Percentiles rank a stretch among this genome's conserved stretches.
Conservation (phyloP, 2,797 vertebrate genomes). For the Bothrops alternatus region DNA sequence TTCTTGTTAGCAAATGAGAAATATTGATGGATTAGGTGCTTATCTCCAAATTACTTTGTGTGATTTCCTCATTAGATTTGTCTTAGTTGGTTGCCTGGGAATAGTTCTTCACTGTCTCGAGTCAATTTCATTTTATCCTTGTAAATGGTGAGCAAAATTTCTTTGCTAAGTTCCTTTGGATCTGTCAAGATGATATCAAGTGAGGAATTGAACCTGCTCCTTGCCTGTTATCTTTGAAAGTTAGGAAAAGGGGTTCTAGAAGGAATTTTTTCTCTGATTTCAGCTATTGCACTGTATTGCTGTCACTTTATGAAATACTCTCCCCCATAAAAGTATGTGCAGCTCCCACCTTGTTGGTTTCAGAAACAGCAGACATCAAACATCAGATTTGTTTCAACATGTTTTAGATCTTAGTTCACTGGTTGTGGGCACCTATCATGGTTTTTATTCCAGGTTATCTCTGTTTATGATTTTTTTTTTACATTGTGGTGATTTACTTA, state of each 20-base stretch:
- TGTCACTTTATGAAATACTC: not conserved
- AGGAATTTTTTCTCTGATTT: not conserved
- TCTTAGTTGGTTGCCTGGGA: not conserved
- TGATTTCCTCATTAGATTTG: not conserved
- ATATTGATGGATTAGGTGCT: not conserved
- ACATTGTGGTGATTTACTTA: not conserved
- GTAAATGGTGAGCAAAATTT: not conserved
- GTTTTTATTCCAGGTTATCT: not conserved
- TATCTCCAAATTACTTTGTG: not conserved
- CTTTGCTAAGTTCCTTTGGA: not conserved
- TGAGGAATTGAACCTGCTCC: not conserved
- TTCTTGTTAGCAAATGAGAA: not conserved
- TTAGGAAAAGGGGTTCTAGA: not conserved
- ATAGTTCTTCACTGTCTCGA: not conserved
- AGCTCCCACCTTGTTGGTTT: not conserved
- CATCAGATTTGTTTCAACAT: not conserved
- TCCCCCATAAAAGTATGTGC: not conserved
- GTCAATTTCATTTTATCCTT: not conserved
- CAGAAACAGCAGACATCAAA: not conserved
- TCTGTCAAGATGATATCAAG: not conserved
- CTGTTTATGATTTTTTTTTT: not conserved
- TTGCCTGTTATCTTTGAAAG: not conserved
- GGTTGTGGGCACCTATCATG: not conserved
- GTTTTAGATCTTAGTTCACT: not conserved
- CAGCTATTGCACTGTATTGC: not conserved